Evolutionary conservation across 92 coral and sea anemone species (phyloP), one percentile per base, ranked within the genome.

Genomic region (Actinostola sp.): DNA sequence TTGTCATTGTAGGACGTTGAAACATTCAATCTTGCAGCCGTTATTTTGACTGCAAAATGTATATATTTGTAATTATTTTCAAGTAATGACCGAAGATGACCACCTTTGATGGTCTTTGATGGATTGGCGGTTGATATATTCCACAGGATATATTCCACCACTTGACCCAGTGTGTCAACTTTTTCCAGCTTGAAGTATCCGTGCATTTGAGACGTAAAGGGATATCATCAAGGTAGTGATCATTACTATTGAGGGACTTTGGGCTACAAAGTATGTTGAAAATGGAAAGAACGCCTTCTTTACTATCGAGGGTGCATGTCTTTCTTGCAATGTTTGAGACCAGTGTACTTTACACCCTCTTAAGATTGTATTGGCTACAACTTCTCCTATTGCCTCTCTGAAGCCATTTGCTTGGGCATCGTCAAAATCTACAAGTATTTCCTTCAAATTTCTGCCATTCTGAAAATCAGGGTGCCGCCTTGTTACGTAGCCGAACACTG

Each of bases 141-240:
- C 83, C 13, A 76, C 80, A 27, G 80, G 74, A 55, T 83, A 78
- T 63, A 3, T 67, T 62, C 85, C 85, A 84, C 89, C 89, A 84
- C 7, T 71, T 52, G 12, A 76, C 69, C 85, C 89, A 84, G 26
- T 84, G 64, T 21, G 55, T 36, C 11, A 36, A 36, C 11, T 36
- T 36, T 36, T 11, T 36, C 42, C 42, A 36, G 11, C 42, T 36
- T 36, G 42, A 4, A 11, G 42, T 36, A 11, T 36, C 42, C 4
- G 42, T 36, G 11, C 42, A 4, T 36, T 36, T 36, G 4, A 36
- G 42, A 36, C 42, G 11, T 11, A 36, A 36, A 11, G 42, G 42
- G 42, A 36, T 36, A 11, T 36, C 42, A 36, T 36, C 42, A n/a
- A n/a, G n/a, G n/a, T n/a, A n/a, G n/a, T n/a, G n/a, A n/a, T n/a